phyloP scores from a whole-genome alignment of 2,113 vertebrate genomes.

The Eublepharis macularius region DNA sequence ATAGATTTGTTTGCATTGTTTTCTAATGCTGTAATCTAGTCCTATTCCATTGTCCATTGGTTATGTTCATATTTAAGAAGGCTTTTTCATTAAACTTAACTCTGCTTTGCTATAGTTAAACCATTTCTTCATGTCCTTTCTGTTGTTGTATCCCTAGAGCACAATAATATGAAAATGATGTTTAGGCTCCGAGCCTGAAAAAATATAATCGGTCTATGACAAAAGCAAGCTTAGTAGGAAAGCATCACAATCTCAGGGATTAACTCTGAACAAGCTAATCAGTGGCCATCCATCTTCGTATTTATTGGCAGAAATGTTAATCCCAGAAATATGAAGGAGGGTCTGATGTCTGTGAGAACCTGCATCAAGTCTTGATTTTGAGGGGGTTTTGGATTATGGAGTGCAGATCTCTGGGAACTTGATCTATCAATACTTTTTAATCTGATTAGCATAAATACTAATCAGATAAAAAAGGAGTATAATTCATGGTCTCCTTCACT shows the following conservation, averaged over 20 bases:
- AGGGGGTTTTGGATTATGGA: background rate
- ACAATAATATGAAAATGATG: conserved; percentile 1
- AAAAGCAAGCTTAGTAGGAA: background rate
- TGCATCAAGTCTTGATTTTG: conserved; percentile 22
- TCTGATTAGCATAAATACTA: conserved; percentile 24
- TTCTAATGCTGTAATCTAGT: too few species aligned
- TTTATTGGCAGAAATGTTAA: background rate
- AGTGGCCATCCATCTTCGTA: background rate
- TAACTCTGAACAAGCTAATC: conserved; percentile 3
- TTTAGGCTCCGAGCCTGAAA: conserved; percentile 28
- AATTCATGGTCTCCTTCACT: conserved; percentile 40
- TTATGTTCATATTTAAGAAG: background rate
- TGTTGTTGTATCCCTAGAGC: background rate
- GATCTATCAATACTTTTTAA: background rate
- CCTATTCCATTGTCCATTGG: background rate
- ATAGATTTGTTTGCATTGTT: too few species aligned
- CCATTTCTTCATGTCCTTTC: background rate
- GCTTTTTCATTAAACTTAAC: background rate
- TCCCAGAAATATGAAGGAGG: background rate
- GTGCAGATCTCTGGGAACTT: background rate
- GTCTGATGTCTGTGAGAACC: conserved; percentile 10
- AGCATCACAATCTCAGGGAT: conserved; percentile 30
- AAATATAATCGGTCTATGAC: conserved; percentile 33
- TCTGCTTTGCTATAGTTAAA: background rate
- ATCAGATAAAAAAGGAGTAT: conserved; percentile 25